Evolutionary conservation across 2,888 invertebrate genomes (phyloP).

Genomic region (Monoplex corrugatus): DNA sequence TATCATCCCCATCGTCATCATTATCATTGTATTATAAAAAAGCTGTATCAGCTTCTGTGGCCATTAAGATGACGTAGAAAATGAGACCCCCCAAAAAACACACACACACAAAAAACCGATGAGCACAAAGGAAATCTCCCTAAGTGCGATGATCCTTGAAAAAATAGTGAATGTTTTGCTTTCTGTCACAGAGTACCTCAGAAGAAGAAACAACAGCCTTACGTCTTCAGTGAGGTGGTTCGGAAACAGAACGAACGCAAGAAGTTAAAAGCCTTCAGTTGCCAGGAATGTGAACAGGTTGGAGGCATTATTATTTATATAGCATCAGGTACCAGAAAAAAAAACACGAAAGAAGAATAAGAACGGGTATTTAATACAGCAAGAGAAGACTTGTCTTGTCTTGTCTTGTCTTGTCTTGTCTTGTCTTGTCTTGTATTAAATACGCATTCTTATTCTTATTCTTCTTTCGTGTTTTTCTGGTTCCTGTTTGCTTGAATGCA

Average conservation of each 20-base stretch:
- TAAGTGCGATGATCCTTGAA: too few relatives aligned
- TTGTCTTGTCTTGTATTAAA: background rate
- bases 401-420: too few relatives aligned
- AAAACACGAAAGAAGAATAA: background rate
- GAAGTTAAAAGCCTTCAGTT: constrained; percentile 76
- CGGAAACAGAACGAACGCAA: constrained; percentile 76
- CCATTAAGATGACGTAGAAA: too few relatives aligned
- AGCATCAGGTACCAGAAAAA: background rate
- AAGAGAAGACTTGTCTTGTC: too few relatives aligned
- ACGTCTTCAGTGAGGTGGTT: constrained; percentile 76
- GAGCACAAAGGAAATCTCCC: too few relatives aligned
- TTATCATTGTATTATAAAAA: too few relatives aligned
- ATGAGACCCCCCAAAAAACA: too few relatives aligned
- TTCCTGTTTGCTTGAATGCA: too few relatives aligned
- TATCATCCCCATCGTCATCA: too few relatives aligned
- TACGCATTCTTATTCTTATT: background rate
- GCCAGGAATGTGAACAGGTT: constrained; percentile 78
- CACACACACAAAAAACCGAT: too few relatives aligned
- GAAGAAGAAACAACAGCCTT: constrained; percentile 60
- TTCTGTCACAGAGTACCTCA: constrained; percentile 69
- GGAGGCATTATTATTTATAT: background rate
- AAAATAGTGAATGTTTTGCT: too few relatives aligned
- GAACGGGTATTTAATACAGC: background rate
- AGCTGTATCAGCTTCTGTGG: too few relatives aligned
- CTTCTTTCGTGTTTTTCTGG: background rate